Evolutionary conservation across 2,113 vertebrate genomes (phyloP).

Genomic region (Dendropsophus ebraccatus): DNA sequence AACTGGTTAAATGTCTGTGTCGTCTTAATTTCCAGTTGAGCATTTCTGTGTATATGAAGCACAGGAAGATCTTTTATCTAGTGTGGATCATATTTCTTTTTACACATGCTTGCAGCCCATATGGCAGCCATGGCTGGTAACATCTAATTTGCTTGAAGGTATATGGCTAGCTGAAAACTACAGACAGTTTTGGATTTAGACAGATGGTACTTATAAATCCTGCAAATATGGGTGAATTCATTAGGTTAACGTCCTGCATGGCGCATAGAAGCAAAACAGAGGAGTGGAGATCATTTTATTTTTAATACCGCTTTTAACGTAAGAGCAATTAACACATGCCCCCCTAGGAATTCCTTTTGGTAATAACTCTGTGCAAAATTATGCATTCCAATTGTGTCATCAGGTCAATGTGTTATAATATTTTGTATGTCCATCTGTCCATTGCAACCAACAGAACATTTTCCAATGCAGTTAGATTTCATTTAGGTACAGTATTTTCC

Average conservation of each 20-base stretch:
- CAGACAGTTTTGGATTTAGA: constrained; percentile 38
- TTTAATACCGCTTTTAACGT: constrained; percentile 26
- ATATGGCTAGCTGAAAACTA: constrained; percentile 33
- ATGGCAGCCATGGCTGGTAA: constrained; percentile 35
- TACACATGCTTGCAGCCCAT: constrained; percentile 28
- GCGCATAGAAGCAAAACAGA: constrained; percentile 27
- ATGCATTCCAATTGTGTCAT: constrained; percentile 23
- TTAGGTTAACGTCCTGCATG: constrained; percentile 18
- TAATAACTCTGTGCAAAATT: constrained; percentile 20
- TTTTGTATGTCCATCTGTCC: constrained; percentile 52
- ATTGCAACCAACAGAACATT: constrained; percentile 7
- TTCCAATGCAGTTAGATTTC: constrained; percentile 11
- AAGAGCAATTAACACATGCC: constrained; percentile 24
- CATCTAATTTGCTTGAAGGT: constrained; percentile 44
- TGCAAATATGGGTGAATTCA: constrained; percentile 12
- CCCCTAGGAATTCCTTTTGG: background rate
- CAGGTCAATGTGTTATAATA: constrained; percentile 46
- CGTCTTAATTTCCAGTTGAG: background rate
- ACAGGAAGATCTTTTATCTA: background rate
- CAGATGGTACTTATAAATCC: constrained; percentile 48
- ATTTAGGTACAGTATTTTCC: no score
- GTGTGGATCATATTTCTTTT: background rate
- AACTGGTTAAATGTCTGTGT: background rate
- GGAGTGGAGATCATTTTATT: constrained; percentile 39
- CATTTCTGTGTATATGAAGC: background rate